phyloP scores from a whole-genome alignment of 1,140 invertebrate species.

The Glossosoma conforme region DNA sequence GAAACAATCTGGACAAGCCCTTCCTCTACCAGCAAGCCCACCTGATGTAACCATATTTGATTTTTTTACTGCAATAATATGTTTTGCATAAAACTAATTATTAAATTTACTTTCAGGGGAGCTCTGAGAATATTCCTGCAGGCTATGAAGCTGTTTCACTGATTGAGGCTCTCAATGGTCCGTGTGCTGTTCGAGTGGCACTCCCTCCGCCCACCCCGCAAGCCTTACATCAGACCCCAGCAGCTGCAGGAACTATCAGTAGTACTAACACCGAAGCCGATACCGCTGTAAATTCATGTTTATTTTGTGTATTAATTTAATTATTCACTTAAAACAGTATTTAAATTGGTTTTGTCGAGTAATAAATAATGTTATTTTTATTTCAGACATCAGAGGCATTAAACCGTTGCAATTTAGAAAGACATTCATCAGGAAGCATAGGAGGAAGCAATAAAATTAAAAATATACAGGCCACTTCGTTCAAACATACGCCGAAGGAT shows the following conservation, averaged over 20 bases:
- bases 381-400: slow-evolving; percentile 62
- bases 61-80: background rate
- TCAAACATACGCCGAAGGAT: slow-evolving; percentile 35
- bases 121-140: slow-evolving; percentile 76
- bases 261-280: slow-evolving; percentile 40
- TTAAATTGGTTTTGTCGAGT: background rate
- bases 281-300: slow-evolving; percentile 19
- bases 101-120: slow-evolving; percentile 44
- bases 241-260: slow-evolving; percentile 39
- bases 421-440: slow-evolving; percentile 44
- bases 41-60: slow-evolving; percentile 51
- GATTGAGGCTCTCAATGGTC: slow-evolving; percentile 98
- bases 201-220: slow-evolving; percentile 53
- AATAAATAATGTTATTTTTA: slow-evolving; percentile 5
- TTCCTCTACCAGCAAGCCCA: slow-evolving; percentile 45
- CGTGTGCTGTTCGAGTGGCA: slow-evolving; percentile 57
- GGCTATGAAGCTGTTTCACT: slow-evolving; percentile 94
- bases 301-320: background rate
- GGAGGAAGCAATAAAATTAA: slow-evolving; percentile 34
- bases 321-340: background rate
- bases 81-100: background rate
- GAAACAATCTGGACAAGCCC: slow-evolving; percentile 56
- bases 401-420: slow-evolving; percentile 55
- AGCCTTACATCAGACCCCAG: slow-evolving; percentile 37
- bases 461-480: slow-evolving; percentile 14